phyloP scores from a whole-genome alignment of 2,113 vertebrate genomes.

The Nannospalax galili region DNA sequence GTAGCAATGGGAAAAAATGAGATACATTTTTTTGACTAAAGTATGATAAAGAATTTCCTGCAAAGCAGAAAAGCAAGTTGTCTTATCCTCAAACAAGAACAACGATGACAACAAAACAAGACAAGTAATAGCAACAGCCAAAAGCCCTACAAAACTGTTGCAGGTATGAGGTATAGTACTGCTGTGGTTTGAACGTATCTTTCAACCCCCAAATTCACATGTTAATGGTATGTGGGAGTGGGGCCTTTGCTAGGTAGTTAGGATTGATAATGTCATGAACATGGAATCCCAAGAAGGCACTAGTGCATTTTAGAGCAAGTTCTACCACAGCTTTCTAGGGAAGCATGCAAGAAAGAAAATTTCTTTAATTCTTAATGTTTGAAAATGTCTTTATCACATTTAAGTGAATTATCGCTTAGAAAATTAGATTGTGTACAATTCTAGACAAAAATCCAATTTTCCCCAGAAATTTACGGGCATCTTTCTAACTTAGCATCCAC shows the following conservation, averaged over 20 bases:
- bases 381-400: neutral
- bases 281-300: accelerated
- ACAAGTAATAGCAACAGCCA: neutral
- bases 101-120: neutral
- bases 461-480: neutral
- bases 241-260: neutral
- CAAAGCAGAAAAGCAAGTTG: slow-evolving; percentile 2
- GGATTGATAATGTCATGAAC: neutral
- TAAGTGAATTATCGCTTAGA: neutral
- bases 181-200: neutral
- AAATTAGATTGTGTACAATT: neutral
- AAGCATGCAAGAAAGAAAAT: neutral
- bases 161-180: neutral
- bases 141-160: neutral
- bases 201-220: neutral
- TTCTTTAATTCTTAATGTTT: neutral
- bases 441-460: neutral
- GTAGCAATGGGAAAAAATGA: neutral
- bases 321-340: slow-evolving; percentile 6
- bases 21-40: slow-evolving; percentile 5
- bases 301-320: neutral
- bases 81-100: neutral
- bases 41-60: neutral
- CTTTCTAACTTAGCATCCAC: neutral
- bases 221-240: neutral